phyloP scores from a whole-genome alignment of 2,888 invertebrate genomes.

The Sphinx pinastri region DNA sequence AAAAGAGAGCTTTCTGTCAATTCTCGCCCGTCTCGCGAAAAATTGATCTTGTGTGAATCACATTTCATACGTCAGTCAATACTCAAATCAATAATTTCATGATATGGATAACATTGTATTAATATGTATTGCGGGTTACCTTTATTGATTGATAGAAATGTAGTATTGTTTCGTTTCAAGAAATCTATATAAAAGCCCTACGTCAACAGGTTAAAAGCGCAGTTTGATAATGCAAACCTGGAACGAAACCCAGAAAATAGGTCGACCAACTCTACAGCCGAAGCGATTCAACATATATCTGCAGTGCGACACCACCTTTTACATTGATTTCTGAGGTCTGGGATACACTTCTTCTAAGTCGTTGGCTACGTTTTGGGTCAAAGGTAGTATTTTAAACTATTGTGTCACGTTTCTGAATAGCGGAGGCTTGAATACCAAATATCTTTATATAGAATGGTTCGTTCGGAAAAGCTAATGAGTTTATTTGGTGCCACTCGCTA shows the following conservation, averaged over 20 bases:
- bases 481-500: not conserved
- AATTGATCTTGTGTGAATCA: too few relatives aligned
- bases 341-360: conserved; percentile 33
- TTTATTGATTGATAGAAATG: too few relatives aligned
- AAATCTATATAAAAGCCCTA: not conserved
- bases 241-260: conserved; percentile 50
- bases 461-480: not conserved
- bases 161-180: too few relatives aligned
- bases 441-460: not conserved
- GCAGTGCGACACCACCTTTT: conserved; percentile 70
- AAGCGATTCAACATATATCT: conserved; percentile 58
- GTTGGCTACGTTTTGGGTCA: not conserved
- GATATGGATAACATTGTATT: too few relatives aligned
- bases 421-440: not conserved
- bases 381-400: not conserved
- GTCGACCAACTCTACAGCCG: conserved; percentile 56
- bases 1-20: too few relatives aligned
- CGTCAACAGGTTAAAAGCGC: conserved; percentile 4
- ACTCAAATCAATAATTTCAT: too few relatives aligned
- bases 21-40: too few relatives aligned
- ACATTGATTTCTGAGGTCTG: conserved; percentile 62
- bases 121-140: too few relatives aligned
- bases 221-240: conserved; percentile 32
- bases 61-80: too few relatives aligned
- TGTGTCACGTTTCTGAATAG: not conserved